Evolutionary conservation across 2,113 vertebrate genomes (phyloP).

Genomic region (Tachycineta bicolor): DNA sequence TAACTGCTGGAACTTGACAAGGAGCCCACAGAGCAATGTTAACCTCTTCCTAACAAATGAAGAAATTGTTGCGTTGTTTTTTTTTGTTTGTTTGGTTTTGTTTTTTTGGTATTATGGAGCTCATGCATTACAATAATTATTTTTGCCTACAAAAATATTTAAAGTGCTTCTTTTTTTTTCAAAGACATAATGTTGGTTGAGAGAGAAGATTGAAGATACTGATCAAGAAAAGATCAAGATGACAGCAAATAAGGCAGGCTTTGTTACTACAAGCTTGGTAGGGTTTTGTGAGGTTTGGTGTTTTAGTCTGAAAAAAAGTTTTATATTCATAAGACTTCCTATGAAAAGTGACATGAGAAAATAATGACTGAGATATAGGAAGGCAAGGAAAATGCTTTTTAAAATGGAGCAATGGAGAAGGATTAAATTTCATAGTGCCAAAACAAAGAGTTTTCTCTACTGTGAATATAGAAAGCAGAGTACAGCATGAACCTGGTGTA

Average conservation of each 20-base stretch:
- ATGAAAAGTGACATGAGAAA: conserved; percentile 13
- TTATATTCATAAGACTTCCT: not conserved
- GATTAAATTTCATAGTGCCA: not conserved
- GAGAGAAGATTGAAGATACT: not conserved
- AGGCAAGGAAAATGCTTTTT: not conserved
- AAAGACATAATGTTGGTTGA: not conserved
- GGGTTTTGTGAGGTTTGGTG: not conserved
- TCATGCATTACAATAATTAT: not conserved
- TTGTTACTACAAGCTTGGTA: not conserved
- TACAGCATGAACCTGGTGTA: not conserved
- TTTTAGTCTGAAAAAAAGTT: not conserved
- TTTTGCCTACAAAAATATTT: not conserved
- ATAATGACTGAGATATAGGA: conserved; percentile 26
- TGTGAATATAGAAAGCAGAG: not conserved
- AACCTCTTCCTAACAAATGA: not conserved
- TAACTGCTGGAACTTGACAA: not conserved
- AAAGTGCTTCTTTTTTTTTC: conserved; percentile 22
- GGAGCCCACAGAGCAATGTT: not conserved
- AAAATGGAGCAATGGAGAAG: not conserved
- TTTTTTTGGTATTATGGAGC: not conserved
- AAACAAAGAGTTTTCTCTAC: not conserved
- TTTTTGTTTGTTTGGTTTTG: not conserved
- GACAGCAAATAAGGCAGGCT: not conserved
- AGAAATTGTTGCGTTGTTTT: not conserved
- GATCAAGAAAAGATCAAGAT: conserved; percentile 15